Base-by-base conservation (phyloP, 2,888 invertebrate genomes). In the Andrena fulva region DNA sequence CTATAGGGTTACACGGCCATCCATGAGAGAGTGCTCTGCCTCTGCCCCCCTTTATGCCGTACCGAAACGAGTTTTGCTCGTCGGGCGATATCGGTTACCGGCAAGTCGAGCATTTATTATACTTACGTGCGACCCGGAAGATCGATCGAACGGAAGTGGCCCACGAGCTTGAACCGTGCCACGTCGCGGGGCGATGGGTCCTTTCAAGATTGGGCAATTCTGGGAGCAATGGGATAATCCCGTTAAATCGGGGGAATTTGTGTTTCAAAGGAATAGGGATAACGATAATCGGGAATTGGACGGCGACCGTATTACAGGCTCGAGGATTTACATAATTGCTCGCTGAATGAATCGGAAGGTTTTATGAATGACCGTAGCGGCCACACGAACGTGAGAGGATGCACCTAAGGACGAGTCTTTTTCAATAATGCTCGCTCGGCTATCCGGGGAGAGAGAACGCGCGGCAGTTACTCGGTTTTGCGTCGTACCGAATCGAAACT, bases 1-100 rank as follows among this genome's bases (percentile, higher is more conserved):
- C 87, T 88, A 86, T 83, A 86, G 85, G 85, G 84, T 90, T 90
- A 90, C 90, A 85, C 86, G 85, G 82, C 76, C 89, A 85, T 86
- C 85, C 78, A 80, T 60, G 83, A 84, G 88, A 87, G 78, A 82
- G 85, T 80, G 76, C 63, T 56, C 50, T 71, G 69, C 60, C 64
- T 67, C 66, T 54, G 66, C 50, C 70, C 75, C 85, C 85, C 75
- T 84, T 87, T 87, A 79, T 59, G 35, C 77, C 78, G 60, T 35
- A 67, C 79, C 85, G 78, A 88, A 88, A 88, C 88, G 78, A 86
- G 88, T 88, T 88, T 84, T 80, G 79, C 83, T 79, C 84, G 78
- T 80, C 68, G 88, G 62, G 80, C 84, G 88, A 85, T 85, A 89
- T 89, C 87, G 88, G 85, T 88, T 88, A 88, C 85, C 79, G 71